A percentile compares a stretch with the other conserved stretches of the same genome.
phyloP scores from a whole-genome alignment of 2,888 invertebrate genomes.

The Achlya flavicornis region DNA sequence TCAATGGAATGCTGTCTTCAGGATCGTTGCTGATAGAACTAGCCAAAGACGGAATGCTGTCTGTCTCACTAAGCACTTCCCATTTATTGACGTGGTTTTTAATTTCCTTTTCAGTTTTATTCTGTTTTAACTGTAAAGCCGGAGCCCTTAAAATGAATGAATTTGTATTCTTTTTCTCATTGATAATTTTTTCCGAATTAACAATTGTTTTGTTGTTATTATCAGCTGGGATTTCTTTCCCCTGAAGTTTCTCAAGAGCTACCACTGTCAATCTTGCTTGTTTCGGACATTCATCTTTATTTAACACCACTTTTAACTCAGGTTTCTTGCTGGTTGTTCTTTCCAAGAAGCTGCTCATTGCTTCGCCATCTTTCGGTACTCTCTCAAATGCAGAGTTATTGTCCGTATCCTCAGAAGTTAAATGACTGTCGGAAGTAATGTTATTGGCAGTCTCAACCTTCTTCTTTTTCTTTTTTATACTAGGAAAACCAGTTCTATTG shows the following conservation, averaged over 20 bases:
- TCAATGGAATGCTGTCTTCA: conserved; percentile 84
- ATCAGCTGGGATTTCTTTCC: conserved; percentile 62
- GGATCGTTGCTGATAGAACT: conserved; percentile 80
- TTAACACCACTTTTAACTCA: conserved; percentile 77
- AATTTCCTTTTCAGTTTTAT: conserved; percentile 68
- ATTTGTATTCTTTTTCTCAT: conserved; percentile 57
- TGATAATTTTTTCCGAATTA: conserved; percentile 37
- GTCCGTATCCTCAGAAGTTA: conserved; percentile 72
- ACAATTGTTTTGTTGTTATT: conserved; percentile 49
- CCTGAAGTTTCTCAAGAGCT: conserved; percentile 85
- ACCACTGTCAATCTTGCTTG: conserved; percentile 85
- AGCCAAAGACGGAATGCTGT: conserved; percentile 81
- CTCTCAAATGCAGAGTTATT: conserved; percentile 85
- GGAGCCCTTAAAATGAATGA: conserved; percentile 75
- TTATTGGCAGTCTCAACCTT: conserved; percentile 70
- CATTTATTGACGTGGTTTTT: conserved; percentile 79
- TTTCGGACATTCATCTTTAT: conserved; percentile 79
- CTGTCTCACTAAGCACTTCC: conserved; percentile 85
- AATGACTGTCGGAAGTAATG: conserved; percentile 62
- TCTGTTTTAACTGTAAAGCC: conserved; percentile 71
- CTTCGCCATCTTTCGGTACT: conserved; percentile 88
- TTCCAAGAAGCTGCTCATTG: conserved; percentile 86
- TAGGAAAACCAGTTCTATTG: conserved; percentile 95
- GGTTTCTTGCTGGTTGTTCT: conserved; percentile 79
- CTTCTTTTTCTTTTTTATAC: conserved; percentile 92